Conservation (phyloP, 2,888 invertebrate genomes). For the Erebia epiphron region DNA sequence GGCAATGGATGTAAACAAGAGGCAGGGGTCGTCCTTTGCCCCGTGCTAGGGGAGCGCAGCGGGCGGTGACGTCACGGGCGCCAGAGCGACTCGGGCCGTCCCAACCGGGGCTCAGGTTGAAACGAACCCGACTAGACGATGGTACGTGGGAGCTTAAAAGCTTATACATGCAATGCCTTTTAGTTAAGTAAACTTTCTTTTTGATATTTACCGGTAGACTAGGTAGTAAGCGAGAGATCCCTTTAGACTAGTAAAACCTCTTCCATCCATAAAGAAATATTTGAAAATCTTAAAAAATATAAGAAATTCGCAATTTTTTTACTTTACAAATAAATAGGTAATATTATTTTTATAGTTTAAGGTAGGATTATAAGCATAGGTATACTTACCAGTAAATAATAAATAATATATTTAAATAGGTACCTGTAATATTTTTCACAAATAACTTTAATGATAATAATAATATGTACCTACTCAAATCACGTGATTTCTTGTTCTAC, state of each 20-base stretch:
- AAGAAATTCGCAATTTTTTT: neutral
- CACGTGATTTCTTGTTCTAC: no score
- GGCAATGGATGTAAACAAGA: constrained; percentile 51
- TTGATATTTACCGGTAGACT: neutral
- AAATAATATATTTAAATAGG: no score
- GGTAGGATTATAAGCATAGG: no score
- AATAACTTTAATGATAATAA: no score
- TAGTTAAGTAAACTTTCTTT: constrained; percentile 10
- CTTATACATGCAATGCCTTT: constrained; percentile 13
- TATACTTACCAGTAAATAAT: no score
- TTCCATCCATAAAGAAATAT: neutral
- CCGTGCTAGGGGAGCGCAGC: constrained; percentile 42
- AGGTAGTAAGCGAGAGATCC: neutral
- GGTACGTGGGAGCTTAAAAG: constrained; percentile 5
- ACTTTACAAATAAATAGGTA: no score
- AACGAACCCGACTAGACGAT: constrained; percentile 66
- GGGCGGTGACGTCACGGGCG: constrained; percentile 71
- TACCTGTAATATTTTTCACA: no score
- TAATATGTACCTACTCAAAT: no score
- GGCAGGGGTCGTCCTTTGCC: constrained; percentile 53
- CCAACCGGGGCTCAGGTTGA: constrained; percentile 58
- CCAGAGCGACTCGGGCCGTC: constrained; percentile 63
- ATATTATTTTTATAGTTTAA: no score
- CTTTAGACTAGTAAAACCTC: neutral
- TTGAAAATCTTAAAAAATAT: neutral